Evolutionary conservation across 2,888 invertebrate genomes (phyloP).

Genomic region (Eupelmus urozonus): DNA sequence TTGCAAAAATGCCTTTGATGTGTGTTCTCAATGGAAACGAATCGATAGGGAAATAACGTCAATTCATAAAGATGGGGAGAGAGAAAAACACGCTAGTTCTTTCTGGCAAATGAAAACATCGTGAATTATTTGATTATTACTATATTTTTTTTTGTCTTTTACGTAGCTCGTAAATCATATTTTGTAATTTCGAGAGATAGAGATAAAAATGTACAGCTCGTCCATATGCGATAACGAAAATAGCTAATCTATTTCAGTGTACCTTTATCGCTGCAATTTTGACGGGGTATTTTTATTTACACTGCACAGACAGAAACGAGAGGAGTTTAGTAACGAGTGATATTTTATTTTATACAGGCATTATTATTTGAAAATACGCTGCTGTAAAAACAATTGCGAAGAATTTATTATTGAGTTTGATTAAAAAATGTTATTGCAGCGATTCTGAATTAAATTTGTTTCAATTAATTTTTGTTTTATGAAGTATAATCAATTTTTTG

Average conservation of each 20-base stretch:
- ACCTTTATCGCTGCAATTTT: constrained; percentile 54
- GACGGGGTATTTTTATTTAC: constrained; percentile 35
- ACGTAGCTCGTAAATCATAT: constrained; percentile 14
- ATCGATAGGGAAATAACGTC: no score
- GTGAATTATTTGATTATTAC: not conserved
- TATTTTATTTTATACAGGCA: not conserved
- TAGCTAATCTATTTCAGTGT: constrained; percentile 44
- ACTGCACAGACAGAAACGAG: not conserved
- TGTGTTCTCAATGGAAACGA: no score
- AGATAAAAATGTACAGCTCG: constrained; percentile 28
- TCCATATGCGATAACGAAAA: constrained; percentile 25
- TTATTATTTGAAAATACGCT: no score
- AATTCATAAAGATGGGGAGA: no score
- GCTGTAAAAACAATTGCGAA: not conserved
- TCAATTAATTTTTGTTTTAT: no score
- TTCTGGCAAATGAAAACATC: not conserved
- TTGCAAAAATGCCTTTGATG: not conserved
- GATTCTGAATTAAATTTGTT: no score
- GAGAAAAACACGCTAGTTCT: no score
- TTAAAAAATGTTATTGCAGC: not conserved
- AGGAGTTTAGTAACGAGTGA: not conserved
- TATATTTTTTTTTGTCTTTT: no score
- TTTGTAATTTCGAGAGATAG: constrained; percentile 19
- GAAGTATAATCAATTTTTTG: no score
- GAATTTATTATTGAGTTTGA: not conserved